Evolutionary conservation across 2,797 vertebrate species (phyloP).

Genomic region (Cheirogaleus major): DNA sequence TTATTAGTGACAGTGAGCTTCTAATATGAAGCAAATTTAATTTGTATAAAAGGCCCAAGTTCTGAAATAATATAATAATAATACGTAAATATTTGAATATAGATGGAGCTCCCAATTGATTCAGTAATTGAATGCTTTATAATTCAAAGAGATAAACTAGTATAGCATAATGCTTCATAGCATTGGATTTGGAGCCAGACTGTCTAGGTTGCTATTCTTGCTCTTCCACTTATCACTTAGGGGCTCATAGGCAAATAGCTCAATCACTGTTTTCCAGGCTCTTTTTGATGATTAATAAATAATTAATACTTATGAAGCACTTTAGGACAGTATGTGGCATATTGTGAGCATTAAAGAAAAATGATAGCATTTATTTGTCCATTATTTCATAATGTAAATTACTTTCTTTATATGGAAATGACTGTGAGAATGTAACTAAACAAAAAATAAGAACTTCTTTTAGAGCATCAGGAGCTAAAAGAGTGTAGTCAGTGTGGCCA

Average conservation of each 20-base stretch:
- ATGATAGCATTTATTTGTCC: not conserved
- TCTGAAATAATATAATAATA: not conserved
- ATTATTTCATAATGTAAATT: not conserved
- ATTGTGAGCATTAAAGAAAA: not conserved
- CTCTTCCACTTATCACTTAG: not conserved
- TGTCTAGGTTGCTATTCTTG: not conserved
- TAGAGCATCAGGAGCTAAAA: not conserved
- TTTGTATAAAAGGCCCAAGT: not conserved
- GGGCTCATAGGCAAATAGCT: not conserved
- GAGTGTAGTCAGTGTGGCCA: not conserved
- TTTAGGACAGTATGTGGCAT: not conserved
- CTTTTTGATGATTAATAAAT: not conserved
- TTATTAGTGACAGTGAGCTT: not conserved
- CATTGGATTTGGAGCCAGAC: not conserved
- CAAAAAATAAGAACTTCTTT: not conserved
- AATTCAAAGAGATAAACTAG: not conserved
- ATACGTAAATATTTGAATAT: not conserved
- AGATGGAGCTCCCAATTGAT: not conserved
- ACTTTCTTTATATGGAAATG: not conserved
- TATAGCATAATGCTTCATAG: not conserved
- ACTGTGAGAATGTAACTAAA: not conserved
- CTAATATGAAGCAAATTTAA: not conserved
- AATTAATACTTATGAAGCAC: not conserved
- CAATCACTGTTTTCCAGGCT: not conserved
- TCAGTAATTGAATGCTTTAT: not conserved